Percentiles rank a stretch among this genome's conserved stretches.
phyloP scores from a whole-genome alignment of 2,797 vertebrate genomes.

The Mergus octosetaceus region DNA sequence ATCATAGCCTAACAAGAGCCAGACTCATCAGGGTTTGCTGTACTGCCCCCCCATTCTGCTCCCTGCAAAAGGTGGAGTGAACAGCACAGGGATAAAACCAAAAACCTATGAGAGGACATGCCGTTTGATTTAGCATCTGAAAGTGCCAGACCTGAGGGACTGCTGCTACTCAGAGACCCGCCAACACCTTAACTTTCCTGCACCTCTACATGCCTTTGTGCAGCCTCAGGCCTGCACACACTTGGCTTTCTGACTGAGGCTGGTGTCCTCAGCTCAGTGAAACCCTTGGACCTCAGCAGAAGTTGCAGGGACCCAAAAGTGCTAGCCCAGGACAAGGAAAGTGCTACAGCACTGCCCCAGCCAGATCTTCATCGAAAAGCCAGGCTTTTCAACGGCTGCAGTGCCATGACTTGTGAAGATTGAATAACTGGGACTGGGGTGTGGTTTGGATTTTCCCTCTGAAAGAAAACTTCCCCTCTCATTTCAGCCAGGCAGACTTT shows the following conservation, averaged over 20 bases:
- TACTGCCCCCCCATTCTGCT: neutral
- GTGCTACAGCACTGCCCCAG: neutral
- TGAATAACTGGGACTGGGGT: rapidly evolving
- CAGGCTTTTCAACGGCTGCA: no score
- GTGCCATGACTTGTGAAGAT: neutral
- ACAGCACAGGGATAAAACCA: neutral
- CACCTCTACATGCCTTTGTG: neutral
- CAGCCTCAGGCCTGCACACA: rapidly evolving
- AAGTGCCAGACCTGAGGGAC: neutral
- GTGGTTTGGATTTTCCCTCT: neutral
- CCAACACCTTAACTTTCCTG: neutral
- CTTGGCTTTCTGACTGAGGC: neutral
- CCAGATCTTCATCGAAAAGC: neutral
- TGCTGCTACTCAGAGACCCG: neutral
- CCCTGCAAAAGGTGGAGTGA: neutral
- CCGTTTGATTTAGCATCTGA: neutral
- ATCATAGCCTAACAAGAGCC: neutral
- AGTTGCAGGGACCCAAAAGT: neutral
- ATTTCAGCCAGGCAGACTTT: neutral
- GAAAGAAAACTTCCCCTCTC: neutral
- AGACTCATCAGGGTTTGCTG: neutral
- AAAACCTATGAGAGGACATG: neutral
- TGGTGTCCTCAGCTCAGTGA: neutral
- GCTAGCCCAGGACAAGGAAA: neutral
- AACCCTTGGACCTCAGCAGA: neutral